Evolutionary conservation across 1,140 invertebrate genomes (phyloP), one percentile per base, ranked within the genome.

Genomic region (Ladona fulva): DNA sequence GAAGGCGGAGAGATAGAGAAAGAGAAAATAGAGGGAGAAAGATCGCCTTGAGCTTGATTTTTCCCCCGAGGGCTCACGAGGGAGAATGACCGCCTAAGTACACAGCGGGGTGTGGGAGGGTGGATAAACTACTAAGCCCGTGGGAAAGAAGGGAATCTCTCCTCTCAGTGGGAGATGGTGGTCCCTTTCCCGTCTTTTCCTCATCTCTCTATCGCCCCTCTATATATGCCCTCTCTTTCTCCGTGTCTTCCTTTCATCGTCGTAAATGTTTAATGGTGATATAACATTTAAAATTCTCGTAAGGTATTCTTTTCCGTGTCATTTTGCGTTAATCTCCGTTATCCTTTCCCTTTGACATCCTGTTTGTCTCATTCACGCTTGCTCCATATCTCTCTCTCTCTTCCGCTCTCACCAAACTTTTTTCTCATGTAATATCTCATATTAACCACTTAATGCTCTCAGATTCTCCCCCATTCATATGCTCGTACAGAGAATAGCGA

Each of bases 71-170:
- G 16, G 1, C 3, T 12, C 52, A 19, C 52, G 52, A 66, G 52
- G 52, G 52, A 66, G 52, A 66, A 66, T 66, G 52, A 66, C 52
- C 52, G 52, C 52, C 52, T 66, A 66, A 66, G 52, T 66, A 66
- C 52, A 66, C 52, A 3, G 52, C 52, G 52, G 52, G 52, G 52
- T 66, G 52, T 66, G 52, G 14, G 52, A 66, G 52, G 52, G 52
- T 22, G 52, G 52, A 66, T 66, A 66, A 66, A 22, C 52, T 66
- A 22, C 52, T 16, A 66, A 22, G 52, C n/a, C 52, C 52, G 52
- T 66, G 52, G 52, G 44, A 52, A 52, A 52, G 10, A 19, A 52
- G 44, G 10, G 52, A 22, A 66, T 66, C 52, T 66, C 52, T 22
- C n/a, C 52, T 66, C 52, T 66, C 29, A 37, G 29, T 37, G 29